Conservation (phyloP, 2,888 invertebrate species). For the Hydraecia micacea region DNA sequence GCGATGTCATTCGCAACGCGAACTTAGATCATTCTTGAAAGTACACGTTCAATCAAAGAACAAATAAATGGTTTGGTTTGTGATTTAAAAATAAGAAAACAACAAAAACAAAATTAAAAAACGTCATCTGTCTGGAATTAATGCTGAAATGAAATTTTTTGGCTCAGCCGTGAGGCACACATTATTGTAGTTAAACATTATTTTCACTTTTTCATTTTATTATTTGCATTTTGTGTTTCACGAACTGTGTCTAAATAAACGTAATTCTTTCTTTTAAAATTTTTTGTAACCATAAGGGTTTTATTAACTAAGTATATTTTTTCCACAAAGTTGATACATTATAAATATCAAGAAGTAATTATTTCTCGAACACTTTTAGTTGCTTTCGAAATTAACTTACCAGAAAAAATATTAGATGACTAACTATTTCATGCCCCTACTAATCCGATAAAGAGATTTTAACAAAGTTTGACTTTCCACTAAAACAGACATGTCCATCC, state of each 20-base stretch:
- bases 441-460: conserved; percentile 15
- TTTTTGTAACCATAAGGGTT: too few species aligned
- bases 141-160: not conserved
- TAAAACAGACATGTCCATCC: conserved; percentile 45
- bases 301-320: not conserved
- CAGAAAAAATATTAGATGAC: not conserved
- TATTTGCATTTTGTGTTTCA: not conserved
- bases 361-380: not conserved
- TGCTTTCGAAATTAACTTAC: not conserved
- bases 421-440: not conserved
- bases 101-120: not conserved
- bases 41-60: too few species aligned
- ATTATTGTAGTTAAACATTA: not conserved
- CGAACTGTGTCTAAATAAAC: not conserved
- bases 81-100: too few species aligned
- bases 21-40: too few species aligned
- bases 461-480: conserved; percentile 37
- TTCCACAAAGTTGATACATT: too few species aligned
- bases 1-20: not conserved
- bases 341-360: not conserved
- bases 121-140: too few species aligned
- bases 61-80: not conserved
- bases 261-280: not conserved
- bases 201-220: not conserved
- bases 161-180: not conserved